Base-by-base conservation (phyloP, 2,113 vertebrate genomes). In the Eupsittula cactorum region DNA sequence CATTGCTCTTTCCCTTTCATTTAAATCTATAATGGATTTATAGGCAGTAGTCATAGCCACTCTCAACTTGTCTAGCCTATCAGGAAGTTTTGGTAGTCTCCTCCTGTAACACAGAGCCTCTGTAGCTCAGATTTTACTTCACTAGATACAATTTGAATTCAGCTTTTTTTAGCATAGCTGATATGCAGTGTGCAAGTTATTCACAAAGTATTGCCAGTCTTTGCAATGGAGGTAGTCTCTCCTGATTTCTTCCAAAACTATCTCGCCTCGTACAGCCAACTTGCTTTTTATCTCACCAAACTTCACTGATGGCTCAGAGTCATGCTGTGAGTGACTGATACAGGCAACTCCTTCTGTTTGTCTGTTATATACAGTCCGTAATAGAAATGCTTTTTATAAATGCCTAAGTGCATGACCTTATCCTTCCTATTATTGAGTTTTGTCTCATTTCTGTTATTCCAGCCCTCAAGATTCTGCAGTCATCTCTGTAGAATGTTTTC, bases 381-480 rank as follows among this genome's bases (percentile, higher is more conserved):
- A 68, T 52, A 87, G 81, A 81, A 90, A 86, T 70, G 35, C 6
- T 78, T 85, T 92, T 73, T 33, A 73, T 64, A 75, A 89, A 91
- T 68, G 39, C 71, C 63, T 35, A 57, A 85, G 67, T 87, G 37
- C 29, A 27, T 31, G 17, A 75, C 46, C 1, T 1, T 82, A 79
- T 84, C 16, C 87, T 89, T 82, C 79, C 44, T 9, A 19, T 82
- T 91, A 83, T 37, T 87, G n/a, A 68, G 89, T 94, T 96, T 85
- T 3, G 69, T 37, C 44, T 59, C 16, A 52, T 85, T 87, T 87
- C 67, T 85, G 67, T 85, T 87, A 29, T 70, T 88, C 49, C 10
- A 52, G 15, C 82, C 44, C 44, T 85, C 57, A 79, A 73, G 24
- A 52, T 57, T 67, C 62, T 27, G 5, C 33, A 77, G 47, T 73